Evolutionary conservation across 2,797 vertebrate species (phyloP), one percentile per base, ranked within the genome.

Genomic region (Sebastes umbrosus): DNA sequence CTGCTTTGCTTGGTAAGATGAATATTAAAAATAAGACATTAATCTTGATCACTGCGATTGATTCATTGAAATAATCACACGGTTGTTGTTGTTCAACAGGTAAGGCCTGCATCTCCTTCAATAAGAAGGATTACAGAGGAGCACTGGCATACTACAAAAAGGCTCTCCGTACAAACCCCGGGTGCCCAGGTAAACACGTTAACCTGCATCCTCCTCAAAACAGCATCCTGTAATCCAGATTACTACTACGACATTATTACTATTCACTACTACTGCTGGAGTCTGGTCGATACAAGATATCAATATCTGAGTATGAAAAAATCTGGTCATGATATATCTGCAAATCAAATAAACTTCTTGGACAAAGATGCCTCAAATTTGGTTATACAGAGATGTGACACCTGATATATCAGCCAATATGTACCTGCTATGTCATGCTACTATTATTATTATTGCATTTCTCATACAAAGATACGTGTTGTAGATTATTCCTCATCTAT

Each of bases 121-220:
- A 99, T 89, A 99, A 99, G 90, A 99, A 99, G 87, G 99, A 99
- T 93, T 99, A 98, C 84, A 97, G 98, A 94, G 99, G 99, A 87
- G 97, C 98, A 11, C 95, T 99, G 84, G 99, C 99, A 6, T 99
- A 99, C 90, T 99, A 99, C 92, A 99, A 99, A 94, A 99, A 99
- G 93, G 99, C 99, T 32, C 93, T 99, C 24, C 97, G 98, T 20
- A 99, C 98, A 80, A 99, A 99, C 88, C 98, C 99, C 0, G 98
- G 98, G 80, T 99, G 99, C 85, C 99, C 99, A 92, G 98, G 99
- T 99, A 93, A 95, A 93, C 70, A 24, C 12, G 2, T 50, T 3
- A 57, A 57, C 8, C 25, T 32, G 6, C 5, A 66, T 75, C 60
- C 50, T 54, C 8, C 16, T 77, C 20, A 20, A 29, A 57, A 34